Percentiles rank a stretch among this genome's conserved stretches.
phyloP scores from a whole-genome alignment of 1,140 invertebrate species.

The silkworm (Bombyx mori) region ASM3026992v2 NC_085111.1:11114501-11115000 shows the following conservation, averaged over 20 bases:
- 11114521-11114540: no score
- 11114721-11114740: neutral
- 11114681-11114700: neutral
- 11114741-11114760: slow-evolving; percentile 7
- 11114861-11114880: neutral
- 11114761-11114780: slow-evolving; percentile 13
- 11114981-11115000: no score
- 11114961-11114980: no score
- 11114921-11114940: no score
- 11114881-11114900: neutral
- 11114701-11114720: neutral
- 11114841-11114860: neutral
- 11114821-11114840: neutral
- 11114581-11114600: no score
- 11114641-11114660: neutral
- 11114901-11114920: no score
- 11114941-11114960: no score
- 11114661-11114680: slow-evolving; percentile 1
- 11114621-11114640: no score
- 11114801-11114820: slow-evolving; percentile 6
- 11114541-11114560: no score
- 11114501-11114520: no score
- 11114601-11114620: no score
- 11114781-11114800: slow-evolving; percentile 16
- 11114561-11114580: no score